Base-by-base conservation (phyloP, 2,797 vertebrate species). In the Gobionotothen gibberifrons region DNA sequence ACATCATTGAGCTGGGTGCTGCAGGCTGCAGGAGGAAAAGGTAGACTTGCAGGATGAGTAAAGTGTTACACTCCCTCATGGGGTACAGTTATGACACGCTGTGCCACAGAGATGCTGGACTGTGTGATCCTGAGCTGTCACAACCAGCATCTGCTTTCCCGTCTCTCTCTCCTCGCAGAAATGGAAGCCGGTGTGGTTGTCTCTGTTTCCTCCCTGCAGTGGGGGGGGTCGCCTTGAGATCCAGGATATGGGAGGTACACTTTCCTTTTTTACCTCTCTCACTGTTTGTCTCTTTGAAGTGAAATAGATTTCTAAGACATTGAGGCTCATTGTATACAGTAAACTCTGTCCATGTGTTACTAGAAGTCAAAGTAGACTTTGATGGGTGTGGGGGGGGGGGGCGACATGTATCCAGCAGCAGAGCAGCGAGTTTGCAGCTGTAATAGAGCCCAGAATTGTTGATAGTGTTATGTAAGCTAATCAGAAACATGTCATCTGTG, bases 221-320 rank as follows among this genome's bases (percentile, higher is more conserved):
- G 96, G 95, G 1, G 94, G 97, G 5, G 97, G 96, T 3, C 95
- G 97, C 4, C 90, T 99, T 49, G 97, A 98, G 91, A 94, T 97
- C 77, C 96, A 95, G 66, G 94, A 96, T 5, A 80, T 93, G 62
- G 83, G 83, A 66, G 82, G 84, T 89, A 85, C 14, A 26, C 10
- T 19, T 2, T 22, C 5, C 6, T 26, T 53, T 57, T 56, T 9
- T 40, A 3, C 2, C 21, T 39, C 14, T 29, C 14, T n/a, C 10
- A 9, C 3, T 16, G 1, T 52, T 42, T 53, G 17, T 55, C 10
- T 4, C n/a, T 16, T 15, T 29, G 29, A 22, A 15, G 0, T 47
- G 26, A 47, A 59, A 14, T 4, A 60, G 51, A 15, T 11, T 21
- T 72, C 0, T 11, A 57, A 9, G 21, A 39, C 3, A 39, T 32